Evolutionary conservation across 2,113 vertebrate species (phyloP), one percentile per base, ranked within the genome.

Genomic region (Megalops atlanticus): DNA sequence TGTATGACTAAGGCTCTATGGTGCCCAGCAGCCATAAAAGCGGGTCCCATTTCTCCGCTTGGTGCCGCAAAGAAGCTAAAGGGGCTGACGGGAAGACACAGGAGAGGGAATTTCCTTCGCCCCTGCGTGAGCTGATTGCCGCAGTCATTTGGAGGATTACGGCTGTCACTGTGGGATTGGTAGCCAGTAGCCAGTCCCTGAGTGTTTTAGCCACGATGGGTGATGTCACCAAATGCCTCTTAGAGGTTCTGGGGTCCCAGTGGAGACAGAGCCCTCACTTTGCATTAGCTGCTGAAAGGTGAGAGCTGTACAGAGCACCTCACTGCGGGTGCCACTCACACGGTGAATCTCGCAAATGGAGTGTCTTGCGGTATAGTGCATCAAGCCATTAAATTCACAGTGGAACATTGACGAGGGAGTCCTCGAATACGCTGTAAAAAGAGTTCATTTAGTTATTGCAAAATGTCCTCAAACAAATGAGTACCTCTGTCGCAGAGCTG

Each of bases 131-230:
- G 2, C 11, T 21, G 0, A 36, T 47, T 21, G 69, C 77, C 68
- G 64, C 70, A 40, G 76, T 15, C 74, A 88, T 88, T 88, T 75
- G 0, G 83, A 58, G 79, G 80, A 84, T 83, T 80, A 88, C 38
- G 78, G 81, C 82, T 89, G 87, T 89, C 89, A 79, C 76, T 79
- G 86, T 71, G 83, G 84, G 87, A 88, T 79, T 5, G 77, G 7
- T 18, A 1, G 38, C 64, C 82, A 77, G 35, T 52, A 64, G 16
- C 52, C 58, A 76, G 40, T 85, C 81, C 81, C 78, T 54, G 76
- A 0, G 38, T 27, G 74, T 54, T 54, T 75, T 82, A 83, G 82
- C 83, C 80, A 77, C 69, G 64, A 79, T 81, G 76, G 79, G 73
- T 77, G 77, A 85, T 78, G 81, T 86, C 83, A 85, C 75, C 84